Percentiles rank a stretch among this genome's conserved stretches.
Conservation (phyloP, 2,113 vertebrate species). For the Sinocyclocheilus grahami region DNA sequence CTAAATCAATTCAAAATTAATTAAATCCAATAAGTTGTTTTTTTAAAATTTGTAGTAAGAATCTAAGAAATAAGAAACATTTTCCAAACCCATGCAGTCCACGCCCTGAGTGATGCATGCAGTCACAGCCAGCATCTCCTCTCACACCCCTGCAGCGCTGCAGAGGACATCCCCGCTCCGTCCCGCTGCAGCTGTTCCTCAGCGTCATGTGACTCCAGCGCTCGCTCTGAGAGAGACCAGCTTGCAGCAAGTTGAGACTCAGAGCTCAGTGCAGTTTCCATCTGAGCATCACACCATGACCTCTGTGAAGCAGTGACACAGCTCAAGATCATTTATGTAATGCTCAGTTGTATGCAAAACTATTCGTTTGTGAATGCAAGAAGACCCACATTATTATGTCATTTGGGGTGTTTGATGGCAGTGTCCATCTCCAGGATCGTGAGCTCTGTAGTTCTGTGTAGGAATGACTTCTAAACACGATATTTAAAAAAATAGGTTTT, state of each 20-base stretch:
- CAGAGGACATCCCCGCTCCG: constrained; percentile 58
- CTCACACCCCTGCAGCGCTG: constrained; percentile 33
- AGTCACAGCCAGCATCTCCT: constrained; percentile 20
- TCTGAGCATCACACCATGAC: background rate
- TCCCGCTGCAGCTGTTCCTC: constrained; percentile 67
- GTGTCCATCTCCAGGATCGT: background rate
- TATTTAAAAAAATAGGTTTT: too few species aligned
- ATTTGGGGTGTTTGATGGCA: background rate
- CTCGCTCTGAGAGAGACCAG: constrained; percentile 70
- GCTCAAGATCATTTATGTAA: background rate
- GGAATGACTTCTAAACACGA: too few species aligned
- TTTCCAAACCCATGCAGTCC: constrained; percentile 28
- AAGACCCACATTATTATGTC: background rate
- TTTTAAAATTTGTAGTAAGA: too few species aligned
- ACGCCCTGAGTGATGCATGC: constrained; percentile 28
- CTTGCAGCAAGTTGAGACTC: constrained; percentile 59
- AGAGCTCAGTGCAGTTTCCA: constrained; percentile 36
- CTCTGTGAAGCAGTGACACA: constrained; percentile 24
- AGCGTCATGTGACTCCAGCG: constrained; percentile 70
- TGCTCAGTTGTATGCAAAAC: background rate
- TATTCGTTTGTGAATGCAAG: background rate
- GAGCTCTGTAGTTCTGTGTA: too few species aligned
- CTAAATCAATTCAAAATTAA: too few species aligned
- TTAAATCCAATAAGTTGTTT: too few species aligned
- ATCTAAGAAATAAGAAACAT: too few species aligned